Base-by-base conservation (phyloP, 23 tunicate genomes). In the Styela plicata region DNA sequence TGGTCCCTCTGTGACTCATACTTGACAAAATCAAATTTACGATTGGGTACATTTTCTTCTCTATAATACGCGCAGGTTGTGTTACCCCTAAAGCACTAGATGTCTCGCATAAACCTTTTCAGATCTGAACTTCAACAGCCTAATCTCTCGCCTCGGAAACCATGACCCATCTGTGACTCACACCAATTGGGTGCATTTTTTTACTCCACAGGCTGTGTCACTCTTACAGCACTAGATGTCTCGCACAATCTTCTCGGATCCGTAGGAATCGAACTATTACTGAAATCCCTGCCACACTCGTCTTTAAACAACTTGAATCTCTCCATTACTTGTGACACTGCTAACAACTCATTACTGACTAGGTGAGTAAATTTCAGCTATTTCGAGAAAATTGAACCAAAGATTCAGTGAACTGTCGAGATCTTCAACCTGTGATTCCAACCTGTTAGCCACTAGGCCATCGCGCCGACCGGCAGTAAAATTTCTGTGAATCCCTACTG, bases 201-300 rank as follows among this genome's bases (percentile, higher is more conserved):
- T 34, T 73, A 0, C 20, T 76, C 21, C 0, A 53, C 81, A 76
- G 81, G 31, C 7, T 44, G 27, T 1, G n/a, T 24, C 18, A 20
- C 13, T 29, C 66, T 76, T 23, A 36, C 66, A 21, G 13, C 52
- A 24, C 32, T 76, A n/a, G 81, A 76, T 76, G 30, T 76, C 37
- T 76, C 81, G 28, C 64, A 53, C 66, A 76, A 76, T 76, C 31
- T 21, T 21, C 5, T 76, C 44, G 81, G 81, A 23, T 53, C 81
- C 0, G 30, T 53, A 0, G 81, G 81, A 36, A 21, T 36, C 21
- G 81, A 76, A 76, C 30, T 76, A 21, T 57, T 76, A 33, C 66
- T 76, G 22, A 52, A 53, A 44, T 44, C 31, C 22, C 31, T 76
- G 5, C 64, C 64, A 21, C 30, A 76, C 26, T 25, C 36, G 0